These are phyloP conservation scores for Synchiropus splendidus DNA, from an alignment of 2,113 vertebrate genomes.

Conservation along the genomic window DNA sequence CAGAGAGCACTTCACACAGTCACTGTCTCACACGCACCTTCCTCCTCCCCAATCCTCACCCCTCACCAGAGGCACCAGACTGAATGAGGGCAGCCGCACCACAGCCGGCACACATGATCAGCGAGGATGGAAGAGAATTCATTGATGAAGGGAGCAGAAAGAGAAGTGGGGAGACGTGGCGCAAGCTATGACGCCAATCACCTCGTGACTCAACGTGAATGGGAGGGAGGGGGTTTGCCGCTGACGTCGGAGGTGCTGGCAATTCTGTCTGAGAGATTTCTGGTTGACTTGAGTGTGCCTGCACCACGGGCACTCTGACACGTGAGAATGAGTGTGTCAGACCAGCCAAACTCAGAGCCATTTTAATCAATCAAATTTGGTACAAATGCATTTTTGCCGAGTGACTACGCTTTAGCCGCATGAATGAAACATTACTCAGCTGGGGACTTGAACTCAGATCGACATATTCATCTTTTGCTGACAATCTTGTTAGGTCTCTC, in stretches of 20 bases:
- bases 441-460: too few relatives aligned
- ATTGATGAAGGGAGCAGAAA: constrained; percentile 20
- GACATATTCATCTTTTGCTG: background rate
- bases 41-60: constrained; percentile 3
- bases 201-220: constrained; percentile 21
- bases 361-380: constrained; percentile 10
- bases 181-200: constrained; percentile 48
- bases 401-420: background rate
- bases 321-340: constrained; percentile 1
- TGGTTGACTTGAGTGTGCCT: constrained; percentile 7
- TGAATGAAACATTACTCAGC: background rate
- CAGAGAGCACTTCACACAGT: too few relatives aligned
- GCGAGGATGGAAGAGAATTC: constrained; percentile 27
- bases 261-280: constrained; percentile 60
- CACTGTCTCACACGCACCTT: background rate
- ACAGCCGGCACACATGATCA: constrained; percentile 15
- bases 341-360: background rate
- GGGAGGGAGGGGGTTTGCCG: constrained; percentile 8
- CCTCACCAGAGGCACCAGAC: constrained; percentile 27
- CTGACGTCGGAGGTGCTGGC: constrained; percentile 43
- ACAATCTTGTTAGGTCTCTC: background rate
- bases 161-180: constrained; percentile 16
- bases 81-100: constrained; percentile 57
- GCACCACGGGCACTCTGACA: constrained; percentile 16
- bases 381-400: too few relatives aligned